Percentiles rank a stretch among this genome's conserved stretches.
These are phyloP conservation scores for Acomys russatus DNA, from an alignment of 2,797 vertebrate genomes.

Conservation along the genomic window DNA sequence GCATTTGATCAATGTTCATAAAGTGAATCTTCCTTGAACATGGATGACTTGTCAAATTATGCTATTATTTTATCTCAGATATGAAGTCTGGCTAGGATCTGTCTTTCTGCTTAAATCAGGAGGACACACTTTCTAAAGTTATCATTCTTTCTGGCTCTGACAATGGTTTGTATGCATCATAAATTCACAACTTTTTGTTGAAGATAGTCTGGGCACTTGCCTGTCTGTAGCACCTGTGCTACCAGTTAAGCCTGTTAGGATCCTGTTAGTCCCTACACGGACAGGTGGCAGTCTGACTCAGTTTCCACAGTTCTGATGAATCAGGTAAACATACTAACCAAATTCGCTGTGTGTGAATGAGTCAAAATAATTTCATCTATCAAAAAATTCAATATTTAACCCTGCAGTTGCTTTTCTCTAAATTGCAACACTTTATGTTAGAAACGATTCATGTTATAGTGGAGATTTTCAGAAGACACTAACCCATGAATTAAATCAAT, in stretches of 20 bases:
- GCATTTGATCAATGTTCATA: not conserved
- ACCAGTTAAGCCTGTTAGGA: not conserved
- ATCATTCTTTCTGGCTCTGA: conserved; percentile 38
- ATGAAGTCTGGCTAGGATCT: conserved; percentile 41
- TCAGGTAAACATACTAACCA: not conserved
- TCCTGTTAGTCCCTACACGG: not conserved
- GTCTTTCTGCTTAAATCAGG: conserved; percentile 37
- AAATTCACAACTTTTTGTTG: conserved; percentile 1
- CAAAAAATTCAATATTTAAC: not conserved
- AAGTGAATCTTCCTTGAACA: conserved; percentile 53
- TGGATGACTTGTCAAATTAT: not conserved
- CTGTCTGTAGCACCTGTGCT: not conserved
- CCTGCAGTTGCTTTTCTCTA: conserved; percentile 14
- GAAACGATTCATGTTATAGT: not conserved
- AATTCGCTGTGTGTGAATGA: not conserved
- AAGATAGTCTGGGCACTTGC: not conserved
- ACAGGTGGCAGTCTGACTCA: conserved; percentile 33
- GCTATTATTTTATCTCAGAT: conserved; percentile 38
- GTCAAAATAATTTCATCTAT: conserved; percentile 34
- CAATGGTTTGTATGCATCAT: not conserved
- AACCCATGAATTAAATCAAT: conserved; percentile 22
- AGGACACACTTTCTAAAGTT: not conserved
- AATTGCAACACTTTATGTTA: conserved; percentile 9
- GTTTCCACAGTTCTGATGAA: not conserved
- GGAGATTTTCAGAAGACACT: conserved; percentile 14